A percentile compares a stretch with the other conserved stretches of the same genome.
These are phyloP conservation scores for Cnemophilus loriae DNA, from an alignment of 2,113 vertebrate genomes.

Conservation along the genomic window DNA sequence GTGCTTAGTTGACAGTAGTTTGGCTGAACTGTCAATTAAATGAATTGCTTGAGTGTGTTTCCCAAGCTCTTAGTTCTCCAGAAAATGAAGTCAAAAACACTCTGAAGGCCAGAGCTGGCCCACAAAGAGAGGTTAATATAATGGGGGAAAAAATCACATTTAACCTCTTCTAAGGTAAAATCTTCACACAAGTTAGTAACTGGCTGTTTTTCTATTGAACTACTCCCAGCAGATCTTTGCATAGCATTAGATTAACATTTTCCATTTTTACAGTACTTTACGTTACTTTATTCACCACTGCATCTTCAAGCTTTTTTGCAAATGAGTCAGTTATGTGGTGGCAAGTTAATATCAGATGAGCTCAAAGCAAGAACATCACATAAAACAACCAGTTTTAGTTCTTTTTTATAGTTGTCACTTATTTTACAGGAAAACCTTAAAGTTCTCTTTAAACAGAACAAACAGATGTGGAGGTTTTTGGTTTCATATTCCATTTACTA, in stretches of 20 bases:
- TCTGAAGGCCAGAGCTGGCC: neutral
- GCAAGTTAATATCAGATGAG: neutral
- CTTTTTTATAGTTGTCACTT: neutral
- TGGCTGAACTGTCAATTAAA: neutral
- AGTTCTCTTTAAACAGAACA: neutral
- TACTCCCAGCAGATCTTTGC: neutral
- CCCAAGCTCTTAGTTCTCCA: neutral
- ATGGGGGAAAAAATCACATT: neutral
- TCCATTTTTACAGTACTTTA: neutral
- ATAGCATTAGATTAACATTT: neutral
- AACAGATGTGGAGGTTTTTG: neutral
- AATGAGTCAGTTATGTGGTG: constrained; percentile 8
- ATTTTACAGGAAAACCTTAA: neutral
- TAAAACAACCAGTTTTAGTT: neutral
- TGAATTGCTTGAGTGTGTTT: constrained; percentile 6
- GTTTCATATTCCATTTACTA: neutral
- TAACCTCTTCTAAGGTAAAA: neutral
- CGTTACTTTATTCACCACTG: neutral
- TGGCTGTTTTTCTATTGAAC: neutral
- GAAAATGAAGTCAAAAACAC: neutral
- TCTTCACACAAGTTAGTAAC: neutral
- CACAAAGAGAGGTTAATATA: neutral
- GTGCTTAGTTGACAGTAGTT: neutral
- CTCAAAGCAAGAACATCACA: neutral
- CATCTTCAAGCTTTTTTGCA: neutral